phyloP scores from a whole-genome alignment of 2,888 invertebrate genomes.

The Thera obeliscata region DNA sequence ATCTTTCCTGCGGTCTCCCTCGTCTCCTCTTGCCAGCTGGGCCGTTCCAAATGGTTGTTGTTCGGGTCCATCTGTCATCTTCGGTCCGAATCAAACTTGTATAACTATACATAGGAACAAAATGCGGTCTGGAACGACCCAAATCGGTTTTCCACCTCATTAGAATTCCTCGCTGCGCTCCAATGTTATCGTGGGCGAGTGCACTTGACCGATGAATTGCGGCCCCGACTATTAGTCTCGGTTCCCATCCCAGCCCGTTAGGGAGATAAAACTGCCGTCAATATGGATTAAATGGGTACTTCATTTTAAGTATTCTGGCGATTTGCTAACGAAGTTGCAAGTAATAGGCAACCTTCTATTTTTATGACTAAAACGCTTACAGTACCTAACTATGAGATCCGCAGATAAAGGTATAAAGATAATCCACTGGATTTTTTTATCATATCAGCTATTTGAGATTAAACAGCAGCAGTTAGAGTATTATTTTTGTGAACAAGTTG shows the following conservation, averaged over 20 bases:
- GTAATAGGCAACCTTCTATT: background rate
- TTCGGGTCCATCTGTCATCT: too few species aligned
- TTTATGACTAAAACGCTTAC: background rate
- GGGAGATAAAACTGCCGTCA: constrained; percentile 3
- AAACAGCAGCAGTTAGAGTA: too few species aligned
- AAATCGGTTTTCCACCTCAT: constrained; percentile 49
- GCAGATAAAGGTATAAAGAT: too few species aligned
- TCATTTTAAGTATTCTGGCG: background rate
- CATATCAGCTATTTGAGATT: too few species aligned
- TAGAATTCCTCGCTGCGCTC: constrained; percentile 42
- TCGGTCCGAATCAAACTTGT: too few species aligned
- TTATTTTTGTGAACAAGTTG: too few species aligned
- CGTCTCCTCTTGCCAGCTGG: too few species aligned
- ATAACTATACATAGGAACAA: constrained; percentile 1
- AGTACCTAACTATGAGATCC: background rate
- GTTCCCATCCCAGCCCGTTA: constrained; percentile 18
- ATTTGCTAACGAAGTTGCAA: background rate
- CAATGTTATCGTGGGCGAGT: constrained; percentile 30
- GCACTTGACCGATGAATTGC: constrained; percentile 37
- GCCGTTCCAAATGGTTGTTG: too few species aligned
- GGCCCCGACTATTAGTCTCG: constrained; percentile 14
- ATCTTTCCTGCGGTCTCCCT: too few species aligned
- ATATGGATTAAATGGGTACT: constrained; percentile 1
- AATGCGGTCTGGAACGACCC: constrained; percentile 41
- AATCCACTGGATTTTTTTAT: too few species aligned